These are phyloP conservation scores for Nannobrachium achirus DNA, from an alignment of 2,113 vertebrate species.

Conservation along the genomic window DNA sequence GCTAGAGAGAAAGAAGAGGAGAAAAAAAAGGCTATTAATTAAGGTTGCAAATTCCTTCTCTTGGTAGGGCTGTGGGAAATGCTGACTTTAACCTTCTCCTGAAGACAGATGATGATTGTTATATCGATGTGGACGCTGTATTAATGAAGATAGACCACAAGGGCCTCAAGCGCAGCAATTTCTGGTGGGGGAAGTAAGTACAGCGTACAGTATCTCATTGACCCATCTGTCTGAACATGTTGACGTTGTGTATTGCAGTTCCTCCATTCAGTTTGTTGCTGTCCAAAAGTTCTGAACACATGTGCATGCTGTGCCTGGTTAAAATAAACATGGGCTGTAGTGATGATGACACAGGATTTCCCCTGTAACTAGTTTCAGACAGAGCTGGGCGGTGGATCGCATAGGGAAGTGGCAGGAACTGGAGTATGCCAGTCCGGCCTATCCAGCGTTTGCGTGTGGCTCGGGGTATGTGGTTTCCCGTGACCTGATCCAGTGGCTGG, in stretches of 20 bases:
- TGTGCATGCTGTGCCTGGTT: neutral
- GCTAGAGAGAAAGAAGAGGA: slow-evolving; percentile 32
- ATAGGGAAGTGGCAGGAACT: slow-evolving; percentile 98
- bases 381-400: slow-evolving; percentile 97
- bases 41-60: slow-evolving; percentile 53
- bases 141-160: slow-evolving; percentile 87
- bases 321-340: slow-evolving; percentile 13
- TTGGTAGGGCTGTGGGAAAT: slow-evolving; percentile 87
- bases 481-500: slow-evolving; percentile 93
- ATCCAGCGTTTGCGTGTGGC: slow-evolving; percentile 96
- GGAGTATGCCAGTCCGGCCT: slow-evolving; percentile 92
- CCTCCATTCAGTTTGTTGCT: neutral
- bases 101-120: slow-evolving; percentile 98
- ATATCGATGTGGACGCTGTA: slow-evolving; percentile 90
- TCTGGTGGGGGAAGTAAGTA: slow-evolving; percentile 99
- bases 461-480: slow-evolving; percentile 93
- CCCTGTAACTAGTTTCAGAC: slow-evolving; percentile 88
- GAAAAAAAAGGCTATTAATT: slow-evolving; percentile 55
- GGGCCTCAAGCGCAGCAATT: slow-evolving; percentile 83
- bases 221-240: neutral
- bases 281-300: slow-evolving; percentile 12
- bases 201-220: neutral
- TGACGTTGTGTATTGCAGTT: neutral
- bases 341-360: slow-evolving; percentile 17
- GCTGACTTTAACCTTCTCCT: slow-evolving; percentile 89